Conservation (phyloP, 2,888 invertebrate species). For the Orthonevra nobilis region DNA sequence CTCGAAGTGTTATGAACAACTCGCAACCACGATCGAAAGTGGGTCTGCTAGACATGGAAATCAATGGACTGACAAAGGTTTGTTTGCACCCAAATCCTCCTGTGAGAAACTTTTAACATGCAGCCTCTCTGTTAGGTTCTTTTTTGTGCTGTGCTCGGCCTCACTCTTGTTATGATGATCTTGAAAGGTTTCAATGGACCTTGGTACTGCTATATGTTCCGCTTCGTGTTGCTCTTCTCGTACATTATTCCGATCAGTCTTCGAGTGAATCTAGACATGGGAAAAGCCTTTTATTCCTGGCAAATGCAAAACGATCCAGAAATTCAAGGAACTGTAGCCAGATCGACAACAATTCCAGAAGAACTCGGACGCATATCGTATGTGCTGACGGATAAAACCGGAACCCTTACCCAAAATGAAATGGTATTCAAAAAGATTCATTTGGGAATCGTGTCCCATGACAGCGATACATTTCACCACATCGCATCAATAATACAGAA, state of each 20-base stretch:
- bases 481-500: slow-evolving; percentile 78
- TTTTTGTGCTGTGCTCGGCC: slow-evolving; percentile 93
- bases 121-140: slow-evolving; percentile 83
- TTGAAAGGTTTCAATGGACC: slow-evolving; percentile 98
- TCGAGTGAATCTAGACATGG: slow-evolving; percentile 99
- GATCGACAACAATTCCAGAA: slow-evolving; percentile 99
- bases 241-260: slow-evolving; percentile 99
- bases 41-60: slow-evolving; percentile 96
- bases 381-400: slow-evolving; percentile 98
- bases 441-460: slow-evolving; percentile 95
- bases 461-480: slow-evolving; percentile 83
- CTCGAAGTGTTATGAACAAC: slow-evolving; percentile 99
- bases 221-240: slow-evolving; percentile 97
- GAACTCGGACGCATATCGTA: slow-evolving; percentile 98
- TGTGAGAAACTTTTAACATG: too few relatives aligned
- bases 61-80: slow-evolving; percentile 97
- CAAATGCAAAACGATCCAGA: slow-evolving; percentile 95
- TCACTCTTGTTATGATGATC: slow-evolving; percentile 96
- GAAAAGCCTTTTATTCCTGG: slow-evolving; percentile 98
- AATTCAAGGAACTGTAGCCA: slow-evolving; percentile 96
- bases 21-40: slow-evolving; percentile 97
- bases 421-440: slow-evolving; percentile 99
- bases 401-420: slow-evolving; percentile 98
- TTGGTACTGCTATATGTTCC: slow-evolving; percentile 97
- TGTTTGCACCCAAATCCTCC: too few relatives aligned